Base-by-base conservation (phyloP, 2,888 invertebrate genomes). In the Pasiphila rectangulata region DNA sequence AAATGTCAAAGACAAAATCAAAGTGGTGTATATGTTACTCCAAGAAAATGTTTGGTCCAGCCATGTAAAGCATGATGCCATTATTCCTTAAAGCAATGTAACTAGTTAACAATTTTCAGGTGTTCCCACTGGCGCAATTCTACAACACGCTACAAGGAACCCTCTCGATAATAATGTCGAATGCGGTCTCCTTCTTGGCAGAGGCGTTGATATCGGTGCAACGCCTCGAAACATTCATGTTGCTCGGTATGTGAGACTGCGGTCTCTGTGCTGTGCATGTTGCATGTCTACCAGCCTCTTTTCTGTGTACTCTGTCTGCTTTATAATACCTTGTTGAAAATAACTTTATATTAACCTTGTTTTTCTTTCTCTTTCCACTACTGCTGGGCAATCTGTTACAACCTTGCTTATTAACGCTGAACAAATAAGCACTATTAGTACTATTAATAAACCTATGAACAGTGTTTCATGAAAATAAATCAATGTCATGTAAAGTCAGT, bases 101-200 rank as follows among this genome's bases (percentile, higher is more conserved):
- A 48, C 57, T 58, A 50, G 19, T 48, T 34, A 57, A 43, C 46
- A 46, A 67, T 67, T 86, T 90, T 16, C 88, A 90, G 88, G 91
- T 90, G 34, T 92, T 91, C 59, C 90, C 91, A 51, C 70, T 91
- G 82, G 92, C 92, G 57, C 91, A 91, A 75, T 92, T 91, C 81
- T 92, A 84, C 79, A 91, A 92, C 72, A 88, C 90, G 23, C 82
- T 92, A n/a, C 91, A 92, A 79, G 83, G 86, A 44, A 90, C 90
- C 1, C 85, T 92, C 63, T 91, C 92, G 41, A 91, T 92, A 64
- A 90, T 90, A 46, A 92, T 90, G 85, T 92, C 90, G 45, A 85
- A 87, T 63, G 92, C 89, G 21, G 81, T 92, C 4, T 88, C 91
- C 13, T 82, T 88, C 64, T 81, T 90, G 55, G 91, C 92, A 4